Conservation (phyloP, 2,888 invertebrate genomes). For the Drosophila setosimentum region DNA sequence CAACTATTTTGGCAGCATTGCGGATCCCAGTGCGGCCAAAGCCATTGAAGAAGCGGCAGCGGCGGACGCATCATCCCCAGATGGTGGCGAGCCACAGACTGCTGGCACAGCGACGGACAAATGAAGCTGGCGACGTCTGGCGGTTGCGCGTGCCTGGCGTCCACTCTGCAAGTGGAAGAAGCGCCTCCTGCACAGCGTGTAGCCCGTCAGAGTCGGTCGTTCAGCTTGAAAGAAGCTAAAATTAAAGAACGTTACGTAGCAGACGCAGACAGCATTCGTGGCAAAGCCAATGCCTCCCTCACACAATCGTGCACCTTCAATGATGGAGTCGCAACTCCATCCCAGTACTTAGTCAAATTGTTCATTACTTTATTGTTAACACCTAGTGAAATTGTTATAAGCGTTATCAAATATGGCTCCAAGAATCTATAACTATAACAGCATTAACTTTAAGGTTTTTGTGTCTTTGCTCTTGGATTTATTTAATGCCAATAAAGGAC, state of each 20-base stretch:
- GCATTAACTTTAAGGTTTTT: constrained; percentile 19
- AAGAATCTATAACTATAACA: constrained; percentile 51
- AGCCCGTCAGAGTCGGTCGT: constrained; percentile 73
- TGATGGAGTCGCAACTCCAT: constrained; percentile 1
- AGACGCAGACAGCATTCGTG: constrained; percentile 16
- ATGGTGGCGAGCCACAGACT: constrained; percentile 66
- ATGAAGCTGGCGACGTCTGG: constrained; percentile 78
- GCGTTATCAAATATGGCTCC: constrained; percentile 71
- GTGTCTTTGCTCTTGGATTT: constrained; percentile 46
- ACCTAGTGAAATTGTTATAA: constrained; percentile 65
- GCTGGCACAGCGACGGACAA: constrained; percentile 73
- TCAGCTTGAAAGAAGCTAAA: constrained; percentile 45
- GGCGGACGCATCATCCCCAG: constrained; percentile 21
- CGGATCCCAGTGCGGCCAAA: constrained; percentile 69
- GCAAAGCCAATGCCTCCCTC: constrained; percentile 22
- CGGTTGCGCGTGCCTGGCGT: constrained; percentile 65
- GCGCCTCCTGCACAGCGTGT: constrained; percentile 50
- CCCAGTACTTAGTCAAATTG: constrained; percentile 44
- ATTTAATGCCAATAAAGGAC: constrained; percentile 72
- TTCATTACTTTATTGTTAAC: constrained; percentile 58
- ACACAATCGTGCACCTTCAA: constrained; percentile 32
- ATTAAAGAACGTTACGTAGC: not conserved
- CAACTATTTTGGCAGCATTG: constrained; percentile 78
- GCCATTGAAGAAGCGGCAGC: constrained; percentile 64
- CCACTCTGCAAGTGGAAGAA: constrained; percentile 43